Percentiles rank a stretch among this genome's conserved stretches.
These are phyloP conservation scores for Mohoua ochrocephala DNA, from an alignment of 2,113 vertebrate species.

Conservation along the genomic window DNA sequence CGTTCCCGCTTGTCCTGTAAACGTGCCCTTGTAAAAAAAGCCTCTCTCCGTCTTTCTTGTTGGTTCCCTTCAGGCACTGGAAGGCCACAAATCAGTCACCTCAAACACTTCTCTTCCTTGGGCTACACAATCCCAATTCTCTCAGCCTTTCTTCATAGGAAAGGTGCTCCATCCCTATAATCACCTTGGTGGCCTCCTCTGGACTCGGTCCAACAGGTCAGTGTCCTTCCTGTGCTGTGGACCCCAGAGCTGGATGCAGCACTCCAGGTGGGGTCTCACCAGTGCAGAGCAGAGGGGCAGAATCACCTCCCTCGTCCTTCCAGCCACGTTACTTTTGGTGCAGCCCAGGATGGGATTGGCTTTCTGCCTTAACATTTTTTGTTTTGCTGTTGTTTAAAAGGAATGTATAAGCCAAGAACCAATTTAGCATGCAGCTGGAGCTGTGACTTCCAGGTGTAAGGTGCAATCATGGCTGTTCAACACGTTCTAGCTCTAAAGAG, in stretches of 20 bases:
- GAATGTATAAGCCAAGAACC: neutral
- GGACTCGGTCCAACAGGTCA: fast-evolving
- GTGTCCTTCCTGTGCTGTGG: neutral
- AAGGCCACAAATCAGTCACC: neutral
- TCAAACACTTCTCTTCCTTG: neutral
- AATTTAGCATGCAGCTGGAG: neutral
- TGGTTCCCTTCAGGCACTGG: neutral
- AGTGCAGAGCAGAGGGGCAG: neutral
- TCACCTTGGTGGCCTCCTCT: neutral
- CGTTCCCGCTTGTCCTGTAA: neutral
- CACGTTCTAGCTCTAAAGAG: neutral
- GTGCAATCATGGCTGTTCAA: neutral
- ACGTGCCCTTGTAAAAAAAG: neutral
- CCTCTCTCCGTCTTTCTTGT: neutral
- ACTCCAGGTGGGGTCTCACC: neutral
- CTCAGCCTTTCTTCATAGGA: neutral
- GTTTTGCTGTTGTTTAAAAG: neutral
- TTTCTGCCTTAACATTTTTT: neutral
- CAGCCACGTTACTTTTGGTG: fast-evolving
- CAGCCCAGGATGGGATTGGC: neutral
- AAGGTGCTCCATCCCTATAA: neutral
- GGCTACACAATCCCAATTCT: neutral
- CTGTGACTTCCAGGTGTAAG: neutral
- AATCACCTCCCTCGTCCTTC: fast-evolving
- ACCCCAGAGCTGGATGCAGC: neutral